Evolutionary conservation across 2,888 invertebrate species (phyloP).

Genomic region (Aspidiotus destructor): DNA sequence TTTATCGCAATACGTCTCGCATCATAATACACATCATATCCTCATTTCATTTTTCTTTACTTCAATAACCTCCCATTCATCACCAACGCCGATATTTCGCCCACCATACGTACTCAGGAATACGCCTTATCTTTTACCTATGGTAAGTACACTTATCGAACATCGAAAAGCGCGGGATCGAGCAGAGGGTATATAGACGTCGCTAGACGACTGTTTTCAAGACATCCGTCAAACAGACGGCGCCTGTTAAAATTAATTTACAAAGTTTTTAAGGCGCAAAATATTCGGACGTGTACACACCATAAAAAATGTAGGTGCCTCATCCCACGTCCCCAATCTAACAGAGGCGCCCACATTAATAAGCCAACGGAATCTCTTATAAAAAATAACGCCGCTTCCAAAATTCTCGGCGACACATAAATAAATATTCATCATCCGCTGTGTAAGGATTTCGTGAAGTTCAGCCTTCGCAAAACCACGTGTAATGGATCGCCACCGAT

Average conservation of each 20-base stretch:
- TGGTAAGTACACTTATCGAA: too few relatives aligned
- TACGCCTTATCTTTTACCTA: too few relatives aligned
- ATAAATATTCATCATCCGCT: background rate
- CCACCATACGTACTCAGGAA: too few relatives aligned
- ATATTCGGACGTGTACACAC: slow-evolving; percentile 5
- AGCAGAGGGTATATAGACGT: too few relatives aligned
- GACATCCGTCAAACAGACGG: slow-evolving; percentile 8
- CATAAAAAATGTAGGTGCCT: slow-evolving; percentile 11
- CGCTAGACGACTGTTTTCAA: background rate
- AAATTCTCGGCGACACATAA: background rate
- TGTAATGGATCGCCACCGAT: background rate
- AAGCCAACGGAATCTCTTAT: background rate
- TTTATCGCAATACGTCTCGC: too few relatives aligned
- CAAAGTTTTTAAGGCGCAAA: slow-evolving; percentile 5
- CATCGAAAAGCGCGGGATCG: too few relatives aligned
- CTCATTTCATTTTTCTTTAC: too few relatives aligned
- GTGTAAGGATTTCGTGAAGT: background rate
- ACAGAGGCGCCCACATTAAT: background rate
- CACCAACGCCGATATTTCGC: too few relatives aligned
- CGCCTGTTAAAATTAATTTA: slow-evolving; percentile 7
- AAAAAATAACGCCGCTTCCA: slow-evolving; percentile 4
- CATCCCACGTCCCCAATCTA: slow-evolving; percentile 2
- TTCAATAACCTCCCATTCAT: too few relatives aligned
- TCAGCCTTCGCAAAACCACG: slow-evolving; percentile 1
- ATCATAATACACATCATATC: too few relatives aligned